phyloP scores from a whole-genome alignment of 2,888 invertebrate genomes.

The Ormyrus labotus region DNA sequence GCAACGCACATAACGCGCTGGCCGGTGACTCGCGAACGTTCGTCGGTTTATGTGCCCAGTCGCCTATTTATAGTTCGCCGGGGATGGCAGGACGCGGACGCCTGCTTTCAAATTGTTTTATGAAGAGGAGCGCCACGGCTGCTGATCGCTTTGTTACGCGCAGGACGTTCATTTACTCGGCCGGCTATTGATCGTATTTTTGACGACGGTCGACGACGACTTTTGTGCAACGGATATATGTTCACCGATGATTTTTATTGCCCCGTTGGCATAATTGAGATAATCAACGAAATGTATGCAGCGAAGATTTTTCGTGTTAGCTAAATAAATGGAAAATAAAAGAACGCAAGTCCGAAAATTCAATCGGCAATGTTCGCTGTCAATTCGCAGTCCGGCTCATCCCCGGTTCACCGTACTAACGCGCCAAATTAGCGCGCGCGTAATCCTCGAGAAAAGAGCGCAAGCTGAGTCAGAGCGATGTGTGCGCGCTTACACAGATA shows the following conservation, averaged over 20 bases:
- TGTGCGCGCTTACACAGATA: not conserved
- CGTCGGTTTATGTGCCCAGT: not conserved
- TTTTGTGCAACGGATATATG: not conserved
- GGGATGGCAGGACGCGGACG: not conserved
- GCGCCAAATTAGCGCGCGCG: not conserved
- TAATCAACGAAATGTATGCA: not conserved
- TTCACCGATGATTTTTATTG: conserved; percentile 17
- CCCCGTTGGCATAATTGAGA: not conserved
- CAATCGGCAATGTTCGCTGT: too few relatives aligned
- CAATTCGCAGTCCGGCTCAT: too few relatives aligned
- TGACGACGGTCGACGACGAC: conserved; percentile 20
- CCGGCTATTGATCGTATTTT: conserved; percentile 11
- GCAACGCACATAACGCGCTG: conserved; percentile 23
- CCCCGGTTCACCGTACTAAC: too few relatives aligned
- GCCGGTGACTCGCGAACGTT: too few relatives aligned
- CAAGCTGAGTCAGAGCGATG: conserved; percentile 9
- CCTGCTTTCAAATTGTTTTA: conserved; percentile 16
- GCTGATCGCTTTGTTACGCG: not conserved
- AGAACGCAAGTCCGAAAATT: too few relatives aligned
- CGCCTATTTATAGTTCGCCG: conserved; percentile 14
- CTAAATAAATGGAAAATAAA: too few relatives aligned
- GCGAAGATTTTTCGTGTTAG: too few relatives aligned
- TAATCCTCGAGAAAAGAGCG: conserved; percentile 11
- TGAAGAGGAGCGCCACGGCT: not conserved
- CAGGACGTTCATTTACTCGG: conserved; percentile 16